phyloP scores from a whole-genome alignment of 2,113 vertebrate species.

The Cyphotilapia sp. region DNA sequence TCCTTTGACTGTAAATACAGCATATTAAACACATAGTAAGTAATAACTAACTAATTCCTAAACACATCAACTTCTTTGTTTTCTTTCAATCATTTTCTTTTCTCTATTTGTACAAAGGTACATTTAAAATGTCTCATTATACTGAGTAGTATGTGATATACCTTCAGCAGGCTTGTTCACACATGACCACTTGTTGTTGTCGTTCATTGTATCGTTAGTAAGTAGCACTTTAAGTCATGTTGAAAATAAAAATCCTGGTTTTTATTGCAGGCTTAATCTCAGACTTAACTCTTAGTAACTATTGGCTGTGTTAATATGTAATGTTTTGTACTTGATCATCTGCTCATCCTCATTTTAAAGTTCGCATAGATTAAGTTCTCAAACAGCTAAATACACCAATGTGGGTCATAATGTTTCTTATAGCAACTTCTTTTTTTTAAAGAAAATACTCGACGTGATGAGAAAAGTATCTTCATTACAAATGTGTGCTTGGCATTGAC shows the following conservation, averaged over 20 bases:
- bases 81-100: not conserved
- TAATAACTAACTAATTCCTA: not conserved
- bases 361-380: not conserved
- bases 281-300: not conserved
- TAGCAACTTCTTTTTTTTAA: not conserved
- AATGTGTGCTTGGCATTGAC: not conserved
- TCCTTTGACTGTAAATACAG: not conserved
- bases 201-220: not conserved
- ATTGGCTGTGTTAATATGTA: not conserved
- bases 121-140: not conserved
- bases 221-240: not conserved
- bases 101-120: not conserved
- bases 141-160: not conserved
- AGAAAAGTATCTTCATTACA: not conserved
- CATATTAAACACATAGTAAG: not conserved
- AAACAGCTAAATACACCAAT: not conserved
- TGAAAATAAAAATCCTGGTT: not conserved
- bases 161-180: not conserved
- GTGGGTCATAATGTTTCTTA: not conserved
- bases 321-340: not conserved
- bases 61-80: not conserved
- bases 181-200: not conserved
- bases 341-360: not conserved
- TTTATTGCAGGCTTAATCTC: not conserved
- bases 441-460: not conserved